Conservation (phyloP, 2,113 vertebrate species). For the Aphelocoma coerulescens region DNA sequence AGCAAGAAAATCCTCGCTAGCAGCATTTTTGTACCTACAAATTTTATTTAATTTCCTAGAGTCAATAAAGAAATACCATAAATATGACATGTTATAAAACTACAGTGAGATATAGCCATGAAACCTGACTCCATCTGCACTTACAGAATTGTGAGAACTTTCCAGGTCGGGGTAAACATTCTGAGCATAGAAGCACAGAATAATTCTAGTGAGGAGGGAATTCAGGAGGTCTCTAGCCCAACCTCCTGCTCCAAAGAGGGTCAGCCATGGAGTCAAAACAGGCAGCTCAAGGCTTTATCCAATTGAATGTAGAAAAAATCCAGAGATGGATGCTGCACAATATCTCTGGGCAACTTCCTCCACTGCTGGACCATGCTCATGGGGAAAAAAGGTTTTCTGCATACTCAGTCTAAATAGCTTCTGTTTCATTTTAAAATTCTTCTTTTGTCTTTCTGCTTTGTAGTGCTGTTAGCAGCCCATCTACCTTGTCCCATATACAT, state of each 20-base stretch:
- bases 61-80: not conserved
- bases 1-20: no score
- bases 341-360: not conserved
- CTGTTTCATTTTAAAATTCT: not conserved
- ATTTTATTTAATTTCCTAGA: not conserved
- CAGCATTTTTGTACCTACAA: no score
- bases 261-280: not conserved
- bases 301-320: not conserved
- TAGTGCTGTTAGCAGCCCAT: not conserved
- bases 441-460: not conserved
- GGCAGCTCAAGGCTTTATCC: not conserved
- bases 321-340: not conserved
- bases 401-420: not conserved
- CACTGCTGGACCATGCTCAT: not conserved
- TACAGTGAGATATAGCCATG: not conserved
- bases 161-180: not conserved
- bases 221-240: not conserved
- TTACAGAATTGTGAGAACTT: not conserved
- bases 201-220: not conserved
- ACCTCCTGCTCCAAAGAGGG: not conserved
- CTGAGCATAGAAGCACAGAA: not conserved
- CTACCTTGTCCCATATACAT: not conserved
- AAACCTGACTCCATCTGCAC: not conserved
- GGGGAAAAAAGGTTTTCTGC: not conserved
- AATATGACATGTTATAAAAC: not conserved